These are phyloP conservation scores for Onthophagus sagittarius DNA, from an alignment of 2,888 invertebrate species.

Conservation along the genomic window DNA sequence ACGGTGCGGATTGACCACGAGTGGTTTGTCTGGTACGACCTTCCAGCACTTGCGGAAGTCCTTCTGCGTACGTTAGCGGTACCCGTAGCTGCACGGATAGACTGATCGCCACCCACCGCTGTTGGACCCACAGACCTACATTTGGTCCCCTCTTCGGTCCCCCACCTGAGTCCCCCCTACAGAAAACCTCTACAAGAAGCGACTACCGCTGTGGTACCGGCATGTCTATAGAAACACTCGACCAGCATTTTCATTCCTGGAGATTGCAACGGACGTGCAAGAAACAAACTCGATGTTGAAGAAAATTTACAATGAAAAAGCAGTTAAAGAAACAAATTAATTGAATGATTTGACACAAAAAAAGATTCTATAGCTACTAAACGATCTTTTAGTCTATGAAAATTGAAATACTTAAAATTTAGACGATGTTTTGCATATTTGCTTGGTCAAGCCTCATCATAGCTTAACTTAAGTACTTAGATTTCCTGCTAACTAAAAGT, in stretches of 20 bases:
- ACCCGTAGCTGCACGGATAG: conserved; percentile 41
- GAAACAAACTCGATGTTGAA: neutral
- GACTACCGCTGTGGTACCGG: conserved; percentile 1
- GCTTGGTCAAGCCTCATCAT: too few species aligned
- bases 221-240: conserved; percentile 7
- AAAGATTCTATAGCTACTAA: too few species aligned
- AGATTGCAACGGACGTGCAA: neutral
- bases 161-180: conserved; percentile 34
- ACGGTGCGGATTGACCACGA: conserved; percentile 24
- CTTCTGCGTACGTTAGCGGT: conserved; percentile 41
- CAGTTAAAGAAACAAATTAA: too few species aligned
- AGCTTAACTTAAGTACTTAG: too few species aligned
- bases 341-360: too few species aligned
- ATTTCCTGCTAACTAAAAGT: too few species aligned
- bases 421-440: too few species aligned
- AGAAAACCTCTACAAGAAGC: conserved; percentile 16
- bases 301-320: neutral
- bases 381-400: too few species aligned
- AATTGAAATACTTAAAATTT: too few species aligned
- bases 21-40: conserved; percentile 30
- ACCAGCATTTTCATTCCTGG: conserved; percentile 5
- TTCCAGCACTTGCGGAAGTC: conserved; percentile 39
- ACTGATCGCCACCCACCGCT: conserved; percentile 47
- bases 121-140: conserved; percentile 47
- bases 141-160: conserved; percentile 39